Evolutionary conservation across 64 coral and sea anemone genomes (phyloP).

Genomic region (Montipora cactus): DNA sequence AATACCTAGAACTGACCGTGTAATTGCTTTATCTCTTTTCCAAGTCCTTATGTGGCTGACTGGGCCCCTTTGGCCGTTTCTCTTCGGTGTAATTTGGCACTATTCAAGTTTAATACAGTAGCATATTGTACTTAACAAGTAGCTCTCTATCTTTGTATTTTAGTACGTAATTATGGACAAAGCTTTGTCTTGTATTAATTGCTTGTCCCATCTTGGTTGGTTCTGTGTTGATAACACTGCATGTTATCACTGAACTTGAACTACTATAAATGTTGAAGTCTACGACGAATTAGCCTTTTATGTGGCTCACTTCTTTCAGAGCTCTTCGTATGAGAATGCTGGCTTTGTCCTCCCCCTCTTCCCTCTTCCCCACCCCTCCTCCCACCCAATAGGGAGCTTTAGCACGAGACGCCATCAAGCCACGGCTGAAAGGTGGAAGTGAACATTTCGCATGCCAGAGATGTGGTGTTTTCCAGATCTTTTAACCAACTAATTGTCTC

Average conservation of each 20-base stretch:
- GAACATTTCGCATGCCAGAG: too few species aligned
- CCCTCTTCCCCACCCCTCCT: too few species aligned
- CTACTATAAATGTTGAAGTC: conserved; percentile 56
- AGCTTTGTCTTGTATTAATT: conserved; percentile 36
- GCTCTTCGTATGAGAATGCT: not conserved
- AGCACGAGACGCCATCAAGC: too few species aligned
- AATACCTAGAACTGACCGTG: not conserved
- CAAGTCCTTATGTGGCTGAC: not conserved
- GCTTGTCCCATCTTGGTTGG: conserved; percentile 46
- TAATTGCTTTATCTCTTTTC: not conserved
- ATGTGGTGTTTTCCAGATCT: too few species aligned
- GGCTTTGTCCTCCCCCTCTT: too few species aligned
- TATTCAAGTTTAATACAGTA: conserved; percentile 17
- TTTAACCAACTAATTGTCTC: too few species aligned
- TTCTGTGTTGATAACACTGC: conserved; percentile 45
- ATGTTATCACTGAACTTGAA: conserved; percentile 8
- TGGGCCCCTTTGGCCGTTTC: not conserved
- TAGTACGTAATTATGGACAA: conserved; percentile 36
- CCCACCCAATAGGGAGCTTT: too few species aligned
- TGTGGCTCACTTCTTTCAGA: not conserved
- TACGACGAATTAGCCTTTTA: not conserved
- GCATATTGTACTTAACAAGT: conserved; percentile 24
- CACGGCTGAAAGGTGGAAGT: too few species aligned
- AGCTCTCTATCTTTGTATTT: conserved; percentile 46
- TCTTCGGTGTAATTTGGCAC: conserved; percentile 17